phyloP scores from a whole-genome alignment of 2,888 invertebrate genomes.

The Lasioglossum calceatum region DNA sequence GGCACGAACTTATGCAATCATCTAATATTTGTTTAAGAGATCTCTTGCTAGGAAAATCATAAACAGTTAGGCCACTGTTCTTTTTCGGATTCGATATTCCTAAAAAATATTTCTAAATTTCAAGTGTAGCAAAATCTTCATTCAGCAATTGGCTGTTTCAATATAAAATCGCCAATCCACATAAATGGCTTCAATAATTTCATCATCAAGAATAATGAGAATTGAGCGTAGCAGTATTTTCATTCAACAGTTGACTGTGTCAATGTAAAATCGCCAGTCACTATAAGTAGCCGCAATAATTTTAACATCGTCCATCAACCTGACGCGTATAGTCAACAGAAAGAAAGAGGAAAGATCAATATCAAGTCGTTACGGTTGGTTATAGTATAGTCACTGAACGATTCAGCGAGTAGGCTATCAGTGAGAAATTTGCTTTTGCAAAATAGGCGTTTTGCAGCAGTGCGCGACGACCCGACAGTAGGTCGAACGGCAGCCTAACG shows the following conservation, averaged over 20 bases:
- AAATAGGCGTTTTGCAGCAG: background rate
- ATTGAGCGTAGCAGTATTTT: background rate
- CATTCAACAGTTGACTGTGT: no score
- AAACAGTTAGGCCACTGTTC: no score
- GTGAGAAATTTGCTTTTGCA: background rate
- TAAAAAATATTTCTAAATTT: no score
- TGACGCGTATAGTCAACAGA: background rate
- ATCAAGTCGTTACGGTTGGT: background rate
- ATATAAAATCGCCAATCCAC: no score
- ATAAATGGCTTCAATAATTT: no score
- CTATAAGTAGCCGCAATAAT: background rate
- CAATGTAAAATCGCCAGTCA: no score
- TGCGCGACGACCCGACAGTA: constrained; percentile 65
- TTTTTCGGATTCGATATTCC: no score
- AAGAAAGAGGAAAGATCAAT: background rate
- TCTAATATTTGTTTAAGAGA: no score
- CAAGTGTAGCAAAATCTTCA: no score
- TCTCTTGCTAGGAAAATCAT: no score
- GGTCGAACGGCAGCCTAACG: constrained; percentile 70
- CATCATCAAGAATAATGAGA: background rate
- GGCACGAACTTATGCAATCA: no score
- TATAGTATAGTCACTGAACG: background rate
- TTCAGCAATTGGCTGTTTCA: no score
- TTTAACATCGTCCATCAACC: background rate
- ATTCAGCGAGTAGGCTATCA: background rate